phyloP scores from a whole-genome alignment of 2,888 invertebrate species.

The Cantharis nigra region DNA sequence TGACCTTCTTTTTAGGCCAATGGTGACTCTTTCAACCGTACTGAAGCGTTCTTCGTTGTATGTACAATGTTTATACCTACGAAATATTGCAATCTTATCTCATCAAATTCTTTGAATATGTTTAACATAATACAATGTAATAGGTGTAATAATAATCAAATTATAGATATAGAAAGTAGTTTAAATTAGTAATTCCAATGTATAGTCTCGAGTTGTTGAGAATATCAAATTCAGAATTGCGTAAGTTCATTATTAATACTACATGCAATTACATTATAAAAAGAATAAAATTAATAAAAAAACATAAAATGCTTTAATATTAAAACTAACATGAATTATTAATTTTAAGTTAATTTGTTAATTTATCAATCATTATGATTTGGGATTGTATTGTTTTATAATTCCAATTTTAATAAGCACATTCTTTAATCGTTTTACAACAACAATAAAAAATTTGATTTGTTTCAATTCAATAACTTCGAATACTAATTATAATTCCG shows the following conservation, averaged over 20 bases:
- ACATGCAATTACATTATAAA: not conserved
- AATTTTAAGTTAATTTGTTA: not conserved
- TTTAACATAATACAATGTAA: not conserved
- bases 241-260: not conserved
- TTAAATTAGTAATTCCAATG: not conserved
- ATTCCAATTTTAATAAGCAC: not conserved
- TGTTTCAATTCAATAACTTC: slow-evolving; percentile 2
- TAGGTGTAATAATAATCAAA: not conserved
- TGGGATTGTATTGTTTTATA: not conserved
- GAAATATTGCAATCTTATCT: not conserved
- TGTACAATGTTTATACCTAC: no score
- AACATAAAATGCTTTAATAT: not conserved
- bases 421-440: not conserved
- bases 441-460: not conserved
- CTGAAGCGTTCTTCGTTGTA: no score
- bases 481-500: slow-evolving; percentile 9
- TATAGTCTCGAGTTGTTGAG: not conserved
- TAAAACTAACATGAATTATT: not conserved
- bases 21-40: no score
- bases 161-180: not conserved
- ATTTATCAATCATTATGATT: not conserved
- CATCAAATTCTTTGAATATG: no score
- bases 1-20: no score
- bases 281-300: not conserved
- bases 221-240: not conserved